A percentile compares a stretch with the other conserved stretches of the same genome.
phyloP scores from a whole-genome alignment of 2,113 vertebrate species.

The Leucopternis melanops region DNA sequence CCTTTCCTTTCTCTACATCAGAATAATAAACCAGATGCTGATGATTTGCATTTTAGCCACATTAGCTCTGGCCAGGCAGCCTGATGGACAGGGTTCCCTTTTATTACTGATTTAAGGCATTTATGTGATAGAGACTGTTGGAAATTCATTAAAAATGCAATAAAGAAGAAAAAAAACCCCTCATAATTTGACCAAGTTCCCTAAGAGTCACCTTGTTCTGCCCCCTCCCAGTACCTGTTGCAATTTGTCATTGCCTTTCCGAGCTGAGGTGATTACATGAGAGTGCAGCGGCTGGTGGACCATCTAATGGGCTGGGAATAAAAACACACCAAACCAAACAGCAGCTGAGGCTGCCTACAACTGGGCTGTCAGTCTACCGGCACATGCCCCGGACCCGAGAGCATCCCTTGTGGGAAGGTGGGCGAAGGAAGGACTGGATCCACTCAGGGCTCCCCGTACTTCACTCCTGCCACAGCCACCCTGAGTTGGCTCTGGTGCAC shows the following conservation, averaged over 20 bases:
- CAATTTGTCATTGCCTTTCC: not conserved
- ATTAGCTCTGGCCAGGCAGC: not conserved
- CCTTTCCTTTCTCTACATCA: not conserved
- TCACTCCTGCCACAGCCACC: not conserved
- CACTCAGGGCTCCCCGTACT: not conserved
- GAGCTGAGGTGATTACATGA: not conserved
- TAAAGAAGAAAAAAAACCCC: not conserved
- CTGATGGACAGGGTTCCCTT: not conserved
- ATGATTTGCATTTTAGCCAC: not conserved
- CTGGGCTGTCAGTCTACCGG: not conserved
- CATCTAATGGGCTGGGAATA: not conserved
- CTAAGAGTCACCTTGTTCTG: not conserved
- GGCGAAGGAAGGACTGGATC: not conserved
- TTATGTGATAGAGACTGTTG: not conserved
- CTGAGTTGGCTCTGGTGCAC: not conserved
- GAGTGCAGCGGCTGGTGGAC: not conserved
- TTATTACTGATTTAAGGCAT: not conserved
- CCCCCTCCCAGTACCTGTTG: not conserved
- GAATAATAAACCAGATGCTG: not conserved
- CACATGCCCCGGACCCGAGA: rapidly evolving
- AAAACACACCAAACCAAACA: not conserved
- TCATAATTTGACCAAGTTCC: not conserved
- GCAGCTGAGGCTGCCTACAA: not conserved
- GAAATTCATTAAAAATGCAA: not conserved
- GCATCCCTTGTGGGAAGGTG: not conserved